A percentile compares a stretch with the other conserved stretches of the same genome.
phyloP scores from a whole-genome alignment of 2,113 vertebrate genomes.

The Dermatemys mawii region DNA sequence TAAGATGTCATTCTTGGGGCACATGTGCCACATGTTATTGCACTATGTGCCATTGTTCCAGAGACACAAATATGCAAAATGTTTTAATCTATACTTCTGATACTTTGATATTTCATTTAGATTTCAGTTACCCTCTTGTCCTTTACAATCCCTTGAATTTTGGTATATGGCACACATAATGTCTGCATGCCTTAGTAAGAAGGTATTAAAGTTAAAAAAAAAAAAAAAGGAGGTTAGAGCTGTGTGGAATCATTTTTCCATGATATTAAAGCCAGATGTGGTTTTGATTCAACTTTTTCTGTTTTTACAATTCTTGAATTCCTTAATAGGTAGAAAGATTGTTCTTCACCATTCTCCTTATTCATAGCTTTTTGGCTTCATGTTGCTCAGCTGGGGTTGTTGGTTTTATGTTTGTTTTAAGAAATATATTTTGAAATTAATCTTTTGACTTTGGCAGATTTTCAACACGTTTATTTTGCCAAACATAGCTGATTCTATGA shows the following conservation, averaged over 20 bases:
- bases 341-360: conserved; percentile 32
- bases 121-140: background rate
- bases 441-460: conserved; percentile 56
- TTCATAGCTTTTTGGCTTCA: background rate
- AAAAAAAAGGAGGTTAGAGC: background rate
- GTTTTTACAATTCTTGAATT: conserved; percentile 29
- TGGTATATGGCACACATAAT: background rate
- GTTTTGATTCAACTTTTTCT: conserved; percentile 49
- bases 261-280: conserved; percentile 37
- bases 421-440: conserved; percentile 34
- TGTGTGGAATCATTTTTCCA: conserved; percentile 29
- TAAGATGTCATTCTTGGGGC: background rate
- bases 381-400: background rate
- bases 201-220: background rate
- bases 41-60: background rate
- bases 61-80: background rate
- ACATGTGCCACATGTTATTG: background rate
- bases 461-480: conserved; percentile 43
- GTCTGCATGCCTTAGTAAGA: background rate
- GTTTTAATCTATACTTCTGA: background rate
- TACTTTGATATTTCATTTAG: background rate
- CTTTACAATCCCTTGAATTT: background rate
- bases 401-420: background rate
- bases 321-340: conserved; percentile 16
- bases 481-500: conserved; percentile 42